Evolutionary conservation across 2,113 vertebrate genomes (phyloP), one percentile per base, ranked within the genome.

Genomic region (Puma concolor): DNA sequence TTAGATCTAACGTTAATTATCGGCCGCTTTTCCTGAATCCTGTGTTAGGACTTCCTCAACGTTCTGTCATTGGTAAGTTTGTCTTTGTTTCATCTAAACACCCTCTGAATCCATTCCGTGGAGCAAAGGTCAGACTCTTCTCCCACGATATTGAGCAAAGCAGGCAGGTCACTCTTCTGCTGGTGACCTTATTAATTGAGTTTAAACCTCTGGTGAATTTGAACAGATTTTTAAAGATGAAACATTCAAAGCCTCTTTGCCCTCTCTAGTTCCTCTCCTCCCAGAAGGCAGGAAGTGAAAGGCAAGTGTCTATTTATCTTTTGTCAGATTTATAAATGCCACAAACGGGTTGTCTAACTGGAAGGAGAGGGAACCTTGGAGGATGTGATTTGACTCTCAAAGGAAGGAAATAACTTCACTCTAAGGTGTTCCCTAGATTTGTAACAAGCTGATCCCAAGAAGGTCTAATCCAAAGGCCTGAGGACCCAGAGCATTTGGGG

Each of bases 151-250:
- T 7, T 94, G 95, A 95, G 21, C 83, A 72, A 95, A 91, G 33
- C 33, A 64, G 85, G 64, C 41, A 95, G 72, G 92, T 95, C 94
- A 92, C 69, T 85, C 50, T 92, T 88, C 74, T 88, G n/a, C 50
- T 52, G 71, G 57, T 48, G 76, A 95, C 84, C 95, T 96, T 94
- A 88, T 93, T 98, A 97, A 98, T 81, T 97, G 95, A 94, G 88
- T 96, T 97, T 97, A 97, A 76, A 94, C 27, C 87, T 82, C 96
- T 36, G 50, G 92, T 85, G 97, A 96, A 92, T 97, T 81, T 77
- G 29, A 95, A 88, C 76, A 88, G 69, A 54, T 79, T 86, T 93
- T 94, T 71, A 4, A 27, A 84, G 93, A 88, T 87, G 64, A 94
- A 97, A 95, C 64, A 81, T 77, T 85, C 69, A 91, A 87, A 96